Conservation (phyloP, 2,888 invertebrate genomes). For the Pseudanteris insignis region DNA sequence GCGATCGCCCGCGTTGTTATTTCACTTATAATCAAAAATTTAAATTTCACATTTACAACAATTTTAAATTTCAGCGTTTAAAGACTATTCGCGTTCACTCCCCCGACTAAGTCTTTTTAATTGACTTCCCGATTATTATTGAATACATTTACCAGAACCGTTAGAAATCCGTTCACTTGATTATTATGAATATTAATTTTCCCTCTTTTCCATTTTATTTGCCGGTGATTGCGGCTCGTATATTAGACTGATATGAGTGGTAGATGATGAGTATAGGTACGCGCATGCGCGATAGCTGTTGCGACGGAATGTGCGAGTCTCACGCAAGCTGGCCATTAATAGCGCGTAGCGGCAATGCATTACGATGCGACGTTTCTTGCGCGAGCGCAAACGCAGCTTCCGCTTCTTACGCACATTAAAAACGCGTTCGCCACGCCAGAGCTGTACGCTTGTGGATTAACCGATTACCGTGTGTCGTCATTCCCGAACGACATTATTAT, state of each 20-base stretch:
- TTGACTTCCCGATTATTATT: too few species aligned
- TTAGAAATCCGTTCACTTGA: too few species aligned
- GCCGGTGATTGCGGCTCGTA: neutral
- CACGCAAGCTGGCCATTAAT: constrained; percentile 40
- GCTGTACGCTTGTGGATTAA: constrained; percentile 28
- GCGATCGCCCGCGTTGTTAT: too few species aligned
- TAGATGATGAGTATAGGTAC: constrained; percentile 13
- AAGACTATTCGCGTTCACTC: too few species aligned
- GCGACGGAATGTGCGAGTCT: constrained; percentile 24
- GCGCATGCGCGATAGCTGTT: constrained; percentile 16
- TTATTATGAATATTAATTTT: too few species aligned
- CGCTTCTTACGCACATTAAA: constrained; percentile 40
- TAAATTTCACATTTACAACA: too few species aligned
- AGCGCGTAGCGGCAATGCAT: constrained; percentile 34
- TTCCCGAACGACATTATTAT: constrained; percentile 30
- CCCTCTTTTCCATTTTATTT: constrained; percentile 17
- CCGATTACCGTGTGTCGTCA: constrained; percentile 40
- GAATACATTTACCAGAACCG: too few species aligned
- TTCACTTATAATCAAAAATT: too few species aligned
- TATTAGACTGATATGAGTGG: constrained; percentile 10
- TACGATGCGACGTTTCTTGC: constrained; percentile 36
- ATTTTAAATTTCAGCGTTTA: too few species aligned
- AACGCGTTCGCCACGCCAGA: constrained; percentile 33
- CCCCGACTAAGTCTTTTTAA: too few species aligned
- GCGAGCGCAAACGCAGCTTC: constrained; percentile 26